Evolutionary conservation across 1,140 invertebrate species (phyloP), one percentile per base, ranked within the genome.

Genomic region (Cheumatopsyche charites): DNA sequence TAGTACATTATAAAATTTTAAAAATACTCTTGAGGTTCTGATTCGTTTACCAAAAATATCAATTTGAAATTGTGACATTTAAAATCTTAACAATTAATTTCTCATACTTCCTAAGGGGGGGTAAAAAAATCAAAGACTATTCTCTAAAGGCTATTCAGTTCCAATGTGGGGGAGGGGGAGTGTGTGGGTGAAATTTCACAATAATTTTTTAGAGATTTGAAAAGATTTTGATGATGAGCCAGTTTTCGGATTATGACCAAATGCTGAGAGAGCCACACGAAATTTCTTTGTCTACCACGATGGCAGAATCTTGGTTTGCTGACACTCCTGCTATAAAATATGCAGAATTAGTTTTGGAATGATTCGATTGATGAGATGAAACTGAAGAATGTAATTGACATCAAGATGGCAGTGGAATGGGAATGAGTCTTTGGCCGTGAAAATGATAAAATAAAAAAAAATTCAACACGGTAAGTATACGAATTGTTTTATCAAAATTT

Each of bases 211-310:
- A 25, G 19, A 23, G 12, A 58, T 58, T 58, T 23, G 19, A 58
- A 12, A 23, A 25, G 17, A 21, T 58, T 58, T 23, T 23, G 12
- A 11, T 23, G 55, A 58, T 25, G 55, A 21, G 11, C 23, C 21
- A 25, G 55, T 26, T 21, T 58, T 58, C 25, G 55, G 21, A 58
- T 58, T 58, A 58, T 58, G 55, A 58, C 55, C 55, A 58, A 58
- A 58, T 58, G 55, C 55, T 58, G 55, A 58, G 55, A 25, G 55
- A 58, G 55, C 55, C 55, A 58, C 55, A 58, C 55, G 55, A 58
- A 58, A 58, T 58, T 58, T 58, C 55, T 25, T 58, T 58, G 55
- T 58, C 55, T 23, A 23, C 55, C 55, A 58, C 55, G 25, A 58
- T 58, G 55, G 55, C 55, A 58, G 21, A 58, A 13, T 58, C 55